phyloP scores from a whole-genome alignment of 2,888 invertebrate species.

The Ecliptopera silaceata region DNA sequence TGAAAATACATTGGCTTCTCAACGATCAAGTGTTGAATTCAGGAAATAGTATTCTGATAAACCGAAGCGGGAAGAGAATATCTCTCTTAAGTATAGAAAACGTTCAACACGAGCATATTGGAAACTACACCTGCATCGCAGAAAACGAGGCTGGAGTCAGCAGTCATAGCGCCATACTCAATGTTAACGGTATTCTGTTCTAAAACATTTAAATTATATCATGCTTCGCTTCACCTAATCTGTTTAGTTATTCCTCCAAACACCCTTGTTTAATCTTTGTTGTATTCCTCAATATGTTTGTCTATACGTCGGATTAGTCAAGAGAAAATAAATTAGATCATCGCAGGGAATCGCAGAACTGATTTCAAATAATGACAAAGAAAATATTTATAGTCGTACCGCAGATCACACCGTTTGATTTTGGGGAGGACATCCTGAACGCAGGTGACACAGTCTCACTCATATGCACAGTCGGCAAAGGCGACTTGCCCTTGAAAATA shows the following conservation, averaged over 20 bases:
- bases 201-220: conserved; percentile 15
- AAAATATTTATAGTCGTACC: conserved; percentile 85
- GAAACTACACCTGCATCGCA: conserved; percentile 85
- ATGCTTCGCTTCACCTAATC: conserved; percentile 23
- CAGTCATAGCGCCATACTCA: conserved; percentile 84
- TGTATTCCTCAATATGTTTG: not conserved
- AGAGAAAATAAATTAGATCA: not conserved
- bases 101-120: conserved; percentile 82
- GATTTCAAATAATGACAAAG: not conserved
- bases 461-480: conserved; percentile 88
- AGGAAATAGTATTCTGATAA: conserved; percentile 39
- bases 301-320: not conserved
- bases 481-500: conserved; percentile 87
- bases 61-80: conserved; percentile 58
- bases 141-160: conserved; percentile 85
- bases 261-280: conserved; percentile 2
- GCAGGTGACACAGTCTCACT: conserved; percentile 88
- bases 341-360: not conserved
- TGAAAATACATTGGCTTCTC: conserved; percentile 87
- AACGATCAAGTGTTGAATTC: conserved; percentile 79
- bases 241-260: conserved; percentile 17
- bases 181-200: conserved; percentile 84
- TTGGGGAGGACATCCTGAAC: conserved; percentile 88
- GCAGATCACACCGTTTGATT: conserved; percentile 90
- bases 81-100: conserved; percentile 81